A percentile compares a stretch with the other conserved stretches of the same genome.
Evolutionary conservation across 2,797 vertebrate species (phyloP).

Genomic region (Uromys caudimaculatus): DNA sequence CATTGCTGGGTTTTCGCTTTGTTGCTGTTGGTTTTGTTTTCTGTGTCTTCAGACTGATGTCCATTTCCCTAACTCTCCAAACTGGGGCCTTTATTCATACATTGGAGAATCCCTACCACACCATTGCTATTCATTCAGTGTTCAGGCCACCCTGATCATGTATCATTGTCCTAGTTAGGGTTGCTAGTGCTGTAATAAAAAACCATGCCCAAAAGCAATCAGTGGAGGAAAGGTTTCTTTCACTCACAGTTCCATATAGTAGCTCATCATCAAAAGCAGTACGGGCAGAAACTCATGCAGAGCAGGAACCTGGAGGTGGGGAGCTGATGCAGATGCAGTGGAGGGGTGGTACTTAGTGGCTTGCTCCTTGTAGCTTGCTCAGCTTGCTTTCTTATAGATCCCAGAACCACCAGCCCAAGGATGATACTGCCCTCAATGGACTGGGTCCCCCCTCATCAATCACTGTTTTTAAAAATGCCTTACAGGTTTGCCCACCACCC

Average conservation of each 20-base stretch:
- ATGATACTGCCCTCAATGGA: too few species aligned
- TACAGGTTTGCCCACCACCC: neutral
- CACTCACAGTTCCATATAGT: neutral
- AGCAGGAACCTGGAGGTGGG: neutral
- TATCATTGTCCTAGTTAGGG: too few species aligned
- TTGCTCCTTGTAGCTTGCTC: neutral
- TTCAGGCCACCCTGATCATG: fast-evolving
- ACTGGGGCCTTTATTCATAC: fast-evolving
- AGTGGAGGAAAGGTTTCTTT: neutral
- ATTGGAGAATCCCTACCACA: too few species aligned
- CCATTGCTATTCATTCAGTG: too few species aligned
- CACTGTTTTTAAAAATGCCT: neutral
- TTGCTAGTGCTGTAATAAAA: neutral
- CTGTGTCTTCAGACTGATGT: neutral
- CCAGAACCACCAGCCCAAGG: neutral
- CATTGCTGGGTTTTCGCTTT: neutral
- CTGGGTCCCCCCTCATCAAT: neutral
- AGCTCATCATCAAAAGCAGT: neutral
- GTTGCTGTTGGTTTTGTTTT: neutral
- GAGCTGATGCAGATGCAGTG: neutral
- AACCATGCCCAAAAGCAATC: neutral
- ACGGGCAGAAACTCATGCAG: neutral
- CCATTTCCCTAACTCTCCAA: neutral
- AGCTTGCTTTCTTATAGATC: neutral
- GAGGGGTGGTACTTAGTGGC: neutral